These are phyloP conservation scores for Fabriciana adippe DNA, from an alignment of 2,888 invertebrate genomes.

Conservation along the genomic window DNA sequence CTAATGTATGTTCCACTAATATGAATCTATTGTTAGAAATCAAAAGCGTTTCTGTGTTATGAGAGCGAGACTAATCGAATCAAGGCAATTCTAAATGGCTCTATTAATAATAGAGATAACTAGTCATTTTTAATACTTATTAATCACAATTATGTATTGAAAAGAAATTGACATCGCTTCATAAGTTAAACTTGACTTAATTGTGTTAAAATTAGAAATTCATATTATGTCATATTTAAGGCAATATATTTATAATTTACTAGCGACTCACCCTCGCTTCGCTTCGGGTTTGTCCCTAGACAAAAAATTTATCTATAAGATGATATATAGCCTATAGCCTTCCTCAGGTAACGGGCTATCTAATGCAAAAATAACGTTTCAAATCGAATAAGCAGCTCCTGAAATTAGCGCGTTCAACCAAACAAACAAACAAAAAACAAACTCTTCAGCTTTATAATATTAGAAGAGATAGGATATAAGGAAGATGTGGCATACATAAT, in stretches of 20 bases:
- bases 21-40: constrained; percentile 58
- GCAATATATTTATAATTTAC: neutral
- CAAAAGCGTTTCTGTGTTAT: constrained; percentile 54
- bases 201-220: constrained; percentile 11
- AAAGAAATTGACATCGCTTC: constrained; percentile 12
- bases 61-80: constrained; percentile 62
- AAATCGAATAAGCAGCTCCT: too few species aligned
- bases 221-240: neutral
- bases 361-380: too few species aligned
- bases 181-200: neutral
- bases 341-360: too few species aligned
- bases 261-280: neutral
- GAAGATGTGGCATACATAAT: too few species aligned
- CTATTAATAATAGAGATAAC: constrained; percentile 43
- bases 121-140: constrained; percentile 38
- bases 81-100: constrained; percentile 40
- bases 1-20: constrained; percentile 47
- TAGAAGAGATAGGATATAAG: too few species aligned
- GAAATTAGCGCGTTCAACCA: too few species aligned
- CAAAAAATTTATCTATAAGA: too few species aligned
- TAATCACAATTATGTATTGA: constrained; percentile 31
- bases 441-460: too few species aligned
- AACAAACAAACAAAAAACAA: too few species aligned
- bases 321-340: too few species aligned
- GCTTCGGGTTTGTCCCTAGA: too few species aligned